Conservation (phyloP, 2,797 vertebrate genomes). For the Molossus alvarezi region DNA sequence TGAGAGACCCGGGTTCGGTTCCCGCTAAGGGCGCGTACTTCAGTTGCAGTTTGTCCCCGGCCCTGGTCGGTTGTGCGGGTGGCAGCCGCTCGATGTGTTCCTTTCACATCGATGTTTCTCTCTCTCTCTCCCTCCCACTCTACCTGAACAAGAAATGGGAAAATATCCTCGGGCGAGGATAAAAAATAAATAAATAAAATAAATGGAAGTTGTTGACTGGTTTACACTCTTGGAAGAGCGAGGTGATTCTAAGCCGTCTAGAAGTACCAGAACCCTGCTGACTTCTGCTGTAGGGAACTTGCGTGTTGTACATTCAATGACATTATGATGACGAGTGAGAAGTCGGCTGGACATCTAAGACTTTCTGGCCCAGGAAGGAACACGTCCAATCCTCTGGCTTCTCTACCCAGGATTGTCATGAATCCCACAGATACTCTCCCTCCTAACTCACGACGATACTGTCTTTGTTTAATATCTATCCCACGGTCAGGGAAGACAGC, state of each 20-base stretch:
- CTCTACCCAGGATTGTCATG: neutral
- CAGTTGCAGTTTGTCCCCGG: too few relatives aligned
- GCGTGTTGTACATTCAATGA: slow-evolving; percentile 93
- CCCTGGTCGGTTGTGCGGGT: too few relatives aligned
- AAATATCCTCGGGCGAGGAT: too few relatives aligned
- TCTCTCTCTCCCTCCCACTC: too few relatives aligned
- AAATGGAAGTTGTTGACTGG: neutral
- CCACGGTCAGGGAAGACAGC: neutral
- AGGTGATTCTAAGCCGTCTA: slow-evolving; percentile 57
- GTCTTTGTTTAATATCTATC: neutral
- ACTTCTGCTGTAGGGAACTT: slow-evolving; percentile 91
- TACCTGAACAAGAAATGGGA: too few relatives aligned
- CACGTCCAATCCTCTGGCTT: neutral
- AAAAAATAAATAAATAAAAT: slow-evolving; percentile 47
- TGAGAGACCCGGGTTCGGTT: too few relatives aligned
- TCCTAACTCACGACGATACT: neutral
- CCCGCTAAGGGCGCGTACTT: too few relatives aligned
- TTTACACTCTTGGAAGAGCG: slow-evolving; percentile 78
- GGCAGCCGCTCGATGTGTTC: too few relatives aligned
- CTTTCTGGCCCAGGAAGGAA: slow-evolving; percentile 83
- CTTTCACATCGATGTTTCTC: too few relatives aligned
- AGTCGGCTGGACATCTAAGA: slow-evolving; percentile 87
- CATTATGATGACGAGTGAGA: slow-evolving; percentile 91
- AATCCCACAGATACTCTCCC: neutral
- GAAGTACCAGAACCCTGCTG: slow-evolving; percentile 86